phyloP scores from a whole-genome alignment of 2,113 vertebrate genomes.

The Gavialis gangeticus region DNA sequence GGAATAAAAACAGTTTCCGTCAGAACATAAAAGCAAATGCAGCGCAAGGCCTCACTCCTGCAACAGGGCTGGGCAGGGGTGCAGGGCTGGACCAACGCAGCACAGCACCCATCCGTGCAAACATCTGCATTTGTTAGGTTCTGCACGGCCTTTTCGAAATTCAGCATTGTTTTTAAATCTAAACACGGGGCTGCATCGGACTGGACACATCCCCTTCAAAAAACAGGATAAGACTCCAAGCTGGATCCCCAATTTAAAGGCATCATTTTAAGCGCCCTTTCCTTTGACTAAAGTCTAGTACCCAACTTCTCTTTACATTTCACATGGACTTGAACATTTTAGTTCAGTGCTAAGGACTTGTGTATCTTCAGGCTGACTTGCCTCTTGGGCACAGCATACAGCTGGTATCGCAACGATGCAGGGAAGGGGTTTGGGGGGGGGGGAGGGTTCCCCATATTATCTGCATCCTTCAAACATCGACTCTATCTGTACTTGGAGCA shows the following conservation, averaged over 20 bases:
- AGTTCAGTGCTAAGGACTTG: neutral
- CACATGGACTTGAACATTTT: constrained; percentile 14
- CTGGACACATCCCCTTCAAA: neutral
- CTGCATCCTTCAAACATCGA: constrained; percentile 21
- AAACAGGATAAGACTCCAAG: neutral
- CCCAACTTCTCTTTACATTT: neutral
- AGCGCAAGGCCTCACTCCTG: neutral
- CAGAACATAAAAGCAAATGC: neutral
- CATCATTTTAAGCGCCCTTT: neutral
- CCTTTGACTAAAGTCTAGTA: neutral
- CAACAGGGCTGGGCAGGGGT: neutral
- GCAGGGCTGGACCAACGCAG: neutral
- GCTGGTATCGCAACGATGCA: constrained; percentile 6
- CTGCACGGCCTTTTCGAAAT: neutral
- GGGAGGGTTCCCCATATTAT: neutral
- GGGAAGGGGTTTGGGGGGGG: neutral
- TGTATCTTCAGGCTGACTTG: constrained; percentile 1
- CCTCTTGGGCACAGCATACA: neutral
- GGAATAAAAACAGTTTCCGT: neutral
- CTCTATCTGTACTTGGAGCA: constrained; percentile 35
- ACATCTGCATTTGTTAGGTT: neutral
- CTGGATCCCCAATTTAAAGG: neutral
- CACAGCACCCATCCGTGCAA: neutral
- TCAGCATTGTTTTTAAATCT: neutral
- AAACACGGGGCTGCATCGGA: neutral